Base-by-base conservation (phyloP, 30 jellyfish, hydroid and myxozoan genomes). In the Aurelia coerulea region DNA sequence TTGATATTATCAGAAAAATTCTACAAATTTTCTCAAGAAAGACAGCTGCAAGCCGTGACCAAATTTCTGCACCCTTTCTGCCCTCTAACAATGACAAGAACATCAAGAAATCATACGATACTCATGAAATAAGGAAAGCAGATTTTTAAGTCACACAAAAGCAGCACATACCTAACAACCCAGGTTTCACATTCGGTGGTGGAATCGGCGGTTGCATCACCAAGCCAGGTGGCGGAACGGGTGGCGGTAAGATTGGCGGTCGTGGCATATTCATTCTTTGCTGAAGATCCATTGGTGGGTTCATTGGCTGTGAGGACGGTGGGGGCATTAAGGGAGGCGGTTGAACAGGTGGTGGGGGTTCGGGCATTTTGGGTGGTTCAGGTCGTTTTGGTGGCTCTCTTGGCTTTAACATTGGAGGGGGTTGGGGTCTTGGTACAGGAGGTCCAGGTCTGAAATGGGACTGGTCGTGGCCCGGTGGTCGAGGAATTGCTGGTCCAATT, bases 401-500 rank as follows among this genome's bases (percentile, higher is more conserved):
- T 18, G 66, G 81, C 65, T 3, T 76, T 46, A 68, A 9, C 35
- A 66, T 33, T 46, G 84, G 95, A 16, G 88, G 88, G 39, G 80
- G 74, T 56, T 19, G 75, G n/a, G 96, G 96, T 62, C 19, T 63
- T 34, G 85, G 73, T 11, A 49, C 79, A 9, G 88, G 66, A 54
- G 88, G 19, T 11, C 8, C 23, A 5, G 86, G 87, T 32, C 68
- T 59, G 68, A 14, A 59, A 59, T 16, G 6, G 32, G 32, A 59
- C 29, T 0, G 32, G 19, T 59, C 31, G 68, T 16, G 4, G 32
- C 69, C 84, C 0, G 91, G 91, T 19, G 91, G 84, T 68, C 65
- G 65, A 11, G 97, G 97, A 18, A 89, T 60, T 4, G 96, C 86
- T 1, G 98, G 98, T 5, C 98, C 98, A 58, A 93, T 93, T 58